phyloP scores from a whole-genome alignment of 2,797 vertebrate genomes.

The Aeoliscus strigatus region DNA sequence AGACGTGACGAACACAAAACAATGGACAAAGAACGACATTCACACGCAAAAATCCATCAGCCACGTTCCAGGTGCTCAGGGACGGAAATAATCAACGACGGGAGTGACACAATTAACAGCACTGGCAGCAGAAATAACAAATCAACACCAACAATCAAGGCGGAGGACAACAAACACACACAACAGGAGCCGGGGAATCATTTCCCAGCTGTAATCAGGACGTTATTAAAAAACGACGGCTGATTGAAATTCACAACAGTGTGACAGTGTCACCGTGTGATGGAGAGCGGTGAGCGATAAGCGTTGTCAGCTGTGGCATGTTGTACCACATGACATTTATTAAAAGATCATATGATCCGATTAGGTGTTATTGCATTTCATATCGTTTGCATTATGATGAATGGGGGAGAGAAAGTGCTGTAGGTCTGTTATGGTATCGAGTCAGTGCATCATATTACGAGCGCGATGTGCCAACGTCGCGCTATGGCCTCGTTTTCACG shows the following conservation, averaged over 20 bases:
- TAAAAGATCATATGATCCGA: conserved; percentile 36
- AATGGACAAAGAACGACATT: no score
- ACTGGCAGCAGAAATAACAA: conserved; percentile 12
- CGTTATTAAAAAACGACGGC: conserved; percentile 36
- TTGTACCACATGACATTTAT: conserved; percentile 43
- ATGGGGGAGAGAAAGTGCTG: neutral
- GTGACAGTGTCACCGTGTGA: conserved; percentile 17
- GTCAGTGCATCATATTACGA: neutral
- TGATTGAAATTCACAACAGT: conserved; percentile 38
- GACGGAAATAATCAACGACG: no score
- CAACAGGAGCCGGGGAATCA: conserved; percentile 16
- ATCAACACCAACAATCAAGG: conserved; percentile 28
- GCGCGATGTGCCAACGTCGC: conserved; percentile 3
- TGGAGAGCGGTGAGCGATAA: conserved; percentile 33
- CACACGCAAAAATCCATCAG: no score
- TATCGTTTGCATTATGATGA: conserved; percentile 23
- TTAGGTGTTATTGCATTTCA: conserved; percentile 35
- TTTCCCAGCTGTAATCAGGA: conserved; percentile 28
- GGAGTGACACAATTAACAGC: no score
- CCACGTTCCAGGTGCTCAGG: no score
- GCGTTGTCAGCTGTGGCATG: conserved; percentile 51
- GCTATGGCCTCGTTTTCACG: conserved; percentile 13
- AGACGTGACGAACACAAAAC: no score
- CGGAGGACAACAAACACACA: conserved; percentile 26
- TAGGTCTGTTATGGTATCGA: no score